Evolutionary conservation across 2,113 vertebrate genomes (phyloP), one percentile per base, ranked within the genome.

Genomic region (Hippopotamus amphibius): DNA sequence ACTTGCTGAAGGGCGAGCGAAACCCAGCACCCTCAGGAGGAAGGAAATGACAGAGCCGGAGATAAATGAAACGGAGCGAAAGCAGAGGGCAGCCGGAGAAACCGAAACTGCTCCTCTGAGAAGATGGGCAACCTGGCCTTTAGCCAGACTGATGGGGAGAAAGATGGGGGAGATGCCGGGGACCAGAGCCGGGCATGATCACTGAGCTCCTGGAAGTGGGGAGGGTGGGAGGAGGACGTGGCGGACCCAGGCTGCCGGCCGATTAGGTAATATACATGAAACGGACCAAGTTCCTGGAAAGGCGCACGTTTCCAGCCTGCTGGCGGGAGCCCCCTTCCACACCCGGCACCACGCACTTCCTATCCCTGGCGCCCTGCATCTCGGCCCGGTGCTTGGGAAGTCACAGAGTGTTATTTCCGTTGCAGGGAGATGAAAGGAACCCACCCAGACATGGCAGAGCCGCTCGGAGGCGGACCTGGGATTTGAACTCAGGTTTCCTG

Each of bases 401-500:
- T 1, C 0, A 53, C 33, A 17, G 68, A 30, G 43, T 4, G 55
- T 55, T 11, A 33, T 61, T 55, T 66, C 76, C 59, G 24, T 5
- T 1, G 30, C 66, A 16, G 57, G 26, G 74, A 83, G 46, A 41
- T 71, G 76, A 83, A 82, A 72, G 76, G 86, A 30, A 3, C 19
- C 86, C 16, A 14, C 82, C 68, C 48, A 1, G n/a, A 22, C 2
- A 16, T 1, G 59, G 22, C 16, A 8, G 59, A 30, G 43, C 53
- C 2, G 16, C 48, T 7, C 5, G 2, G 33, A 30, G 71, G 37
- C 55, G 12, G 50, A 3, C 37, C 65, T 28, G 88, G 41, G 88
- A 72, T 43, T 41, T 57, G 66, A 85, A 77, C 86, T 24, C 53
- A 3, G 90, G 71, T 41, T 92, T 91, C 77, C 93, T 91, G 90